These are phyloP conservation scores for Biston stratarius DNA, from an alignment of 2,888 invertebrate genomes.

Conservation along the genomic window DNA sequence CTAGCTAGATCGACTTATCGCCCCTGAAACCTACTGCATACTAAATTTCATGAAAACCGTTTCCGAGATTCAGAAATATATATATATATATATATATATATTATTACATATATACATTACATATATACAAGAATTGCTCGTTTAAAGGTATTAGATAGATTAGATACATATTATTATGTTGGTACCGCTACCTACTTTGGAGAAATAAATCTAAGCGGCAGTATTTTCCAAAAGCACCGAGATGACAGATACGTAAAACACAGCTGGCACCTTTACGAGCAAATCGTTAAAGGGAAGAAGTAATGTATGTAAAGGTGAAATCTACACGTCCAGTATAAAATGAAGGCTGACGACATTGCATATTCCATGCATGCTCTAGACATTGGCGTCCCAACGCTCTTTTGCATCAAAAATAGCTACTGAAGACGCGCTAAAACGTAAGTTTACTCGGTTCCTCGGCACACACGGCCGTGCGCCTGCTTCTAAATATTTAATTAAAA, in stretches of 20 bases:
- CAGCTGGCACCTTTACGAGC: conserved; percentile 15
- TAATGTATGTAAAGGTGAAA: conserved; percentile 51
- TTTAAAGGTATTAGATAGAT: too few species aligned
- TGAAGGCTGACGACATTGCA: conserved; percentile 84
- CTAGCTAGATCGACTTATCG: too few species aligned
- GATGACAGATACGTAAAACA: conserved; percentile 1
- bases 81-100: too few species aligned
- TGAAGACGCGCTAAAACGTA: conserved; percentile 79
- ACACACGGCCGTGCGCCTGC: conserved; percentile 70
- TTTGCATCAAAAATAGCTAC: conserved; percentile 86
- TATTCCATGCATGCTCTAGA: conserved; percentile 86
- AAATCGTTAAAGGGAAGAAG: conserved; percentile 32
- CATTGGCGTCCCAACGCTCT: conserved; percentile 84
- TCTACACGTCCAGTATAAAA: conserved; percentile 60
- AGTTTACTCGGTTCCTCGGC: conserved; percentile 78
- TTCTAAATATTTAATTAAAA: conserved; percentile 41
- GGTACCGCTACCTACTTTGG: neutral
- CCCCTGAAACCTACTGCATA: too few species aligned
- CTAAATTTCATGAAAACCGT: too few species aligned
- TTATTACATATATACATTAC: too few species aligned
- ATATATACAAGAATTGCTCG: too few species aligned
- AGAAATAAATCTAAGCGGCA: neutral
- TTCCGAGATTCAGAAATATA: too few species aligned
- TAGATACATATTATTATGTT: too few species aligned
- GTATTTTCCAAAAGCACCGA: neutral